These are phyloP conservation scores for Cercopithecus mona DNA, from an alignment of 2,113 vertebrate genomes.

Conservation along the genomic window DNA sequence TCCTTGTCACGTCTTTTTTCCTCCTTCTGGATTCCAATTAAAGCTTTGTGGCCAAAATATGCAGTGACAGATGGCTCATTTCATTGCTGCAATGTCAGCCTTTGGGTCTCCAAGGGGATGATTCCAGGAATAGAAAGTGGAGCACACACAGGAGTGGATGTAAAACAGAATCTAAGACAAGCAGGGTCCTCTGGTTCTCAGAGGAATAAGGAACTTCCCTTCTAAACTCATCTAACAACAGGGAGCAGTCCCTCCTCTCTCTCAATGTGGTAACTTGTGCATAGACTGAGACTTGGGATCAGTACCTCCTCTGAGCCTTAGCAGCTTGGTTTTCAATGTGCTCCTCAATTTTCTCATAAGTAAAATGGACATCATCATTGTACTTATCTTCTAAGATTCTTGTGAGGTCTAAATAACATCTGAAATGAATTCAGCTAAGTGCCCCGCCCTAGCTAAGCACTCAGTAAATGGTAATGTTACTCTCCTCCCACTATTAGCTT, in stretches of 20 bases:
- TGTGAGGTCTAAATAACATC: neutral
- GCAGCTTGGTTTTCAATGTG: neutral
- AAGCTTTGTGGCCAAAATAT: slow-evolving; percentile 24
- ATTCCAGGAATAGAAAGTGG: neutral
- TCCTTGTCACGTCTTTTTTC: neutral
- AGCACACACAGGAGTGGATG: neutral
- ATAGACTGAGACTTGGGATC: neutral
- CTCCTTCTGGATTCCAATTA: slow-evolving; percentile 8
- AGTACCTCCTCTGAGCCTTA: neutral
- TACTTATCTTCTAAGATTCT: neutral
- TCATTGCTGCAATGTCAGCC: neutral
- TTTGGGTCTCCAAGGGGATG: neutral
- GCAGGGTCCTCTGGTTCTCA: neutral
- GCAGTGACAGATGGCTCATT: slow-evolving; percentile 54
- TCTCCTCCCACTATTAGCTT: neutral
- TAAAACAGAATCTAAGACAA: neutral
- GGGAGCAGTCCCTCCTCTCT: neutral
- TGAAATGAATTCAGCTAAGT: neutral
- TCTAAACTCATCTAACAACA: neutral
- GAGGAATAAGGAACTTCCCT: neutral
- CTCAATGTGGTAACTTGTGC: neutral
- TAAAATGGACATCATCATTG: neutral
- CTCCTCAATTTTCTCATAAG: neutral
- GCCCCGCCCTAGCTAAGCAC: neutral
- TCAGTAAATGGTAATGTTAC: neutral